phyloP scores from a whole-genome alignment of 2,113 vertebrate species.

The Oplegnathus fasciatus region DNA sequence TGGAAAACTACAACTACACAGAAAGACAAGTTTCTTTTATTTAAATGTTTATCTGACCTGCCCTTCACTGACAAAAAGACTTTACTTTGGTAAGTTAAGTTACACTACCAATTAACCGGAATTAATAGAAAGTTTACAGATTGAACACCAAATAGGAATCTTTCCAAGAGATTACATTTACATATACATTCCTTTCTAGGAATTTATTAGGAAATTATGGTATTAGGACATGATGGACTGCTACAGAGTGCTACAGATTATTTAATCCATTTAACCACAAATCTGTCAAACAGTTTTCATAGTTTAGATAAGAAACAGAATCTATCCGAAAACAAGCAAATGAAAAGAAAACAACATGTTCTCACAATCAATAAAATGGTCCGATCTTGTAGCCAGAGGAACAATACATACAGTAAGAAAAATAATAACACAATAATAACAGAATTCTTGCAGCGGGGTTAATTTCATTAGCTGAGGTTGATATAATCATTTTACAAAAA shows the following conservation, averaged over 20 bases:
- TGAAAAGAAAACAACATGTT: not conserved
- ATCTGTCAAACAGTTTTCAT: not conserved
- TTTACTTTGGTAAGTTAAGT: too few relatives aligned
- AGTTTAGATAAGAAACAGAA: not conserved
- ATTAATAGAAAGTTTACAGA: too few relatives aligned
- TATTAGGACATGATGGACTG: too few relatives aligned
- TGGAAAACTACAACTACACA: too few relatives aligned
- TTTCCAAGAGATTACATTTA: not conserved
- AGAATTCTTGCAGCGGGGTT: not conserved
- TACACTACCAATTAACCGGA: too few relatives aligned
- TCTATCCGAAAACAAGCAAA: not conserved
- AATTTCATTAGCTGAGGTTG: constrained; percentile 3
- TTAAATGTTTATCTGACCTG: not conserved
- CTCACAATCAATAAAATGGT: not conserved
- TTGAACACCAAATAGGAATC: too few relatives aligned
- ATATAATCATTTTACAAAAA: constrained; percentile 2
- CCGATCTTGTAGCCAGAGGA: not conserved
- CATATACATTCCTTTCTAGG: not conserved
- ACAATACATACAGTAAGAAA: not conserved
- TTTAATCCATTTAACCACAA: not conserved
- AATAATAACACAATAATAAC: not conserved
- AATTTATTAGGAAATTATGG: not conserved
- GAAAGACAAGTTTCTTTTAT: not conserved
- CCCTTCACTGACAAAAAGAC: too few relatives aligned
- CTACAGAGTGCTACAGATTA: not conserved